Base-by-base conservation (phyloP, 2,113 vertebrate species). In the Jacana jacana region DNA sequence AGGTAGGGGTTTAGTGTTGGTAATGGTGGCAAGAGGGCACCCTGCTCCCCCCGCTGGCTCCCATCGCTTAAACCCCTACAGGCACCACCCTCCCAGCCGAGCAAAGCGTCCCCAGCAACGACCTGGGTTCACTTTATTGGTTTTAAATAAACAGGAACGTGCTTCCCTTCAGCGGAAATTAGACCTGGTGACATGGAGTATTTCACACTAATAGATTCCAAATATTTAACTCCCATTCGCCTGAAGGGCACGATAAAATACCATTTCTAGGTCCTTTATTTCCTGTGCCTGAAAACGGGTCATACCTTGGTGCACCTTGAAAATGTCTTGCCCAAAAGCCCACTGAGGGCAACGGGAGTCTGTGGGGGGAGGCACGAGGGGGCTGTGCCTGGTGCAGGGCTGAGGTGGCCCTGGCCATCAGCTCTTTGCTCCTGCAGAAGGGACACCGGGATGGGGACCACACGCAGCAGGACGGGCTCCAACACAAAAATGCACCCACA, bases 111-210 rank as follows among this genome's bases (percentile, higher is more conserved):
- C 79, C 25, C 3, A 48, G 90, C 80, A 78, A 77, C 51, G 92
- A 95, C 95, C 95, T 55, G 7, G 69, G 54, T 81, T 66, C 65
- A 87, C 83, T 93, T 95, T 81, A 86, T 30, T 25, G 61, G 33
- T 89, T 96, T 84, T 54, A 86, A 94, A 82, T 71, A 92, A 97
- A 89, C 33, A 94, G 3, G 51, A 82, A 95, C 46, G 7, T 60
- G 93, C 64, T 97, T 98, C 97, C 97, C 85, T 93, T 97, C 57
- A 66, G 90, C 69, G 70, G 96, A 97, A 97, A 98, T 96, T 75
- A 95, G 91, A 92, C 84, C 81, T 64, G 80, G 90, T 61, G 73
- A 88, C 84, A 54, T 28, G 49, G 55, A 42, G 39, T 82, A 72
- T 65, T 93, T 58, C 73, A 75, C 86, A 81, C 89, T 75, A 92